Conservation (phyloP, 2,113 vertebrate species). For the Coturnix japonica region DNA sequence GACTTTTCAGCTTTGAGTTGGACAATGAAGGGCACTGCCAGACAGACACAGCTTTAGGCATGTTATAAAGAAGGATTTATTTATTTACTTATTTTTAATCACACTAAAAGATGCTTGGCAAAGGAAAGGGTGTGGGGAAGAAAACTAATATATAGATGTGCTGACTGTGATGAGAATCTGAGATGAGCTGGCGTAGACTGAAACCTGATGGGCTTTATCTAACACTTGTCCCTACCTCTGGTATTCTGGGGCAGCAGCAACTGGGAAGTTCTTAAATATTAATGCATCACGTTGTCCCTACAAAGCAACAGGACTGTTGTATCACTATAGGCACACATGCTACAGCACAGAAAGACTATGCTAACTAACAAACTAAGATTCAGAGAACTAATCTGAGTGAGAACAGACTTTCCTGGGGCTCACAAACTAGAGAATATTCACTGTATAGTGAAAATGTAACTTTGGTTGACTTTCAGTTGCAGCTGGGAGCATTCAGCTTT, state of each 20-base stretch:
- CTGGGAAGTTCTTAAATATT: neutral
- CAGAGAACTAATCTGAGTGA: neutral
- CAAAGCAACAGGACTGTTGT: neutral
- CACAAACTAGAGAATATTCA: neutral
- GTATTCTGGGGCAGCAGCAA: neutral
- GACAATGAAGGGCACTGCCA: neutral
- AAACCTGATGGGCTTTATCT: accelerated
- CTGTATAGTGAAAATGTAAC: neutral
- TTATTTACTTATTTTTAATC: neutral
- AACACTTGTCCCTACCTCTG: neutral
- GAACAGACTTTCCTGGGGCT: neutral
- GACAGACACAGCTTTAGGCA: neutral
- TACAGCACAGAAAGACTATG: neutral
- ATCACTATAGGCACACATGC: neutral
- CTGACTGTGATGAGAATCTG: neutral
- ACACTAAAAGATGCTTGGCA: neutral
- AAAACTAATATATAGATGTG: neutral
- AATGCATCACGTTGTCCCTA: neutral
- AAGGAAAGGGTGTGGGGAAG: neutral
- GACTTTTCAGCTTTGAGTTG: neutral
- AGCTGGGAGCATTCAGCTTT: neutral
- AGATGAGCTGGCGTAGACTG: neutral
- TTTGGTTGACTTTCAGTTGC: neutral
- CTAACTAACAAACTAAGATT: neutral
- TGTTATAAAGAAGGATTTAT: neutral